Evolutionary conservation across 2,888 invertebrate species (phyloP), one percentile per base, ranked within the genome.

Genomic region (Nezara viridula): DNA sequence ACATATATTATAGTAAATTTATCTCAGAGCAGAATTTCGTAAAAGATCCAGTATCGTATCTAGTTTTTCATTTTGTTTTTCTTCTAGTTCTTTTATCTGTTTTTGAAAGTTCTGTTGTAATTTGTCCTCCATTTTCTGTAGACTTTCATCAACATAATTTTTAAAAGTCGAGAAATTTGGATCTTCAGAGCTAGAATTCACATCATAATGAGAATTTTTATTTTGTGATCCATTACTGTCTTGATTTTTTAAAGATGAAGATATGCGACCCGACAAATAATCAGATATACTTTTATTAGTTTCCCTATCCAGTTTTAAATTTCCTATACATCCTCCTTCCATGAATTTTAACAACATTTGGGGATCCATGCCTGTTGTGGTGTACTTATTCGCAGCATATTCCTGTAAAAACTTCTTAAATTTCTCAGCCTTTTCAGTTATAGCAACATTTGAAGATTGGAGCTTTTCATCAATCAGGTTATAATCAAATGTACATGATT

Each of bases 31-130:
- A 88, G 88, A 73, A 88, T 66, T 88, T 88, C 49, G 60, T 73
- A 88, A 88, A 66, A 89, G 89, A 55, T 55, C 40, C 66, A 91
- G 88, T 91, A 93, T 93, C 40, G 89, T 85, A 91, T 93, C 92
- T 44, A 93, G 91, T 91, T 93, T 93, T 89, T 92, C 90, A 90
- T 92, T 92, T 37, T 92, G 93, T 81, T 91, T 92, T 55, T 90
- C 90, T 90, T 93, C 93, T 55, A 92, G 90, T 85, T 92, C 91
- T 55, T 92, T 91, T 85, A 88, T 24, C 60, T 85, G 27, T 86
- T 86, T 86, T 24, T 88, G 7, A 66, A 88, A 89, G 49, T 89
- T 81, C n/a, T 87, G 66, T 60, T 89, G 40, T 44, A 89, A 27
- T 52, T 32, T 86, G 12, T 86, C 85, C 77, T 89, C 52, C 60